phyloP scores from a whole-genome alignment of 1,140 invertebrate genomes.

The Neodiprion lecontei region DNA sequence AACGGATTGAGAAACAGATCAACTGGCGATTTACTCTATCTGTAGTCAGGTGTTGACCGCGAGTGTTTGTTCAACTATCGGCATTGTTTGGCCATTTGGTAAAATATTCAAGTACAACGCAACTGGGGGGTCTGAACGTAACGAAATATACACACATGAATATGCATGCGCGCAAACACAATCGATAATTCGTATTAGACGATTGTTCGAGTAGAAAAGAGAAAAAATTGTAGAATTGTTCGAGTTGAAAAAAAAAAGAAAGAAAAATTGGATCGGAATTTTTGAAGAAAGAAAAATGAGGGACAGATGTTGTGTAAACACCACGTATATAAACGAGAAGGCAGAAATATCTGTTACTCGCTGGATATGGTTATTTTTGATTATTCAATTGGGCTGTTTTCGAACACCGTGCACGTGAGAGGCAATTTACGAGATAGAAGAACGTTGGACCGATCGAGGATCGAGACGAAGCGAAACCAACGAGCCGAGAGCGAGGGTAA shows the following conservation, averaged over 20 bases:
- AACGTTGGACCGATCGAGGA: neutral
- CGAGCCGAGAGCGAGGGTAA: conserved; percentile 17
- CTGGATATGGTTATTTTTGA: neutral
- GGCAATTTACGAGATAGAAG: neutral
- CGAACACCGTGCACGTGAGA: neutral
- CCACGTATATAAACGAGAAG: conserved; percentile 4
- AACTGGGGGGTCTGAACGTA: too few relatives aligned
- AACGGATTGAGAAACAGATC: too few relatives aligned
- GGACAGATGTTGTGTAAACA: too few relatives aligned
- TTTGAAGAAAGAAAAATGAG: too few relatives aligned
- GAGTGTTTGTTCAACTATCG: neutral
- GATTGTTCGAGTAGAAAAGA: too few relatives aligned
- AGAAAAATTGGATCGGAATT: too few relatives aligned
- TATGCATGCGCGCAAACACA: neutral
- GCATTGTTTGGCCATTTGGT: neutral
- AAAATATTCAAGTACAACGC: neutral
- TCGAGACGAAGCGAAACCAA: neutral
- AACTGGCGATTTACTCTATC: too few relatives aligned
- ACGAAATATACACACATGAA: too few relatives aligned
- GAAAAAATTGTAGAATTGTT: too few relatives aligned
- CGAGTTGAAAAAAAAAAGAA: too few relatives aligned
- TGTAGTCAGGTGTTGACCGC: neutral
- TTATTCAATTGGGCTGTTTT: neutral
- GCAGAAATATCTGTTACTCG: neutral
- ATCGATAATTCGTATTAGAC: neutral